Base-by-base conservation (phyloP, 2,888 invertebrate genomes). In the Odontomyia ornata region DNA sequence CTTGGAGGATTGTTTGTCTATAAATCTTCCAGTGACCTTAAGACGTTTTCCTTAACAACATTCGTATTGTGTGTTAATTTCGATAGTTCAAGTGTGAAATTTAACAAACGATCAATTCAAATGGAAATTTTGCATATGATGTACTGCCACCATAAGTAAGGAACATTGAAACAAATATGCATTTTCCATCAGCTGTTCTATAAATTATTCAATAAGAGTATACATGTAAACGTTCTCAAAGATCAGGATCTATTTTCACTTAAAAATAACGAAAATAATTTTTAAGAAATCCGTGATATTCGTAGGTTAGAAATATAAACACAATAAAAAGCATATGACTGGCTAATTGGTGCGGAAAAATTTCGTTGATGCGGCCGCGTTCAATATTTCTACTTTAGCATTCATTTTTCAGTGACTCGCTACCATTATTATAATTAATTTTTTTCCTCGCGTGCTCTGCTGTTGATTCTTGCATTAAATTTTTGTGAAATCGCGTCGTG, bases 291-390 rank as follows among this genome's bases (percentile, higher is more conserved):
- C 4, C 18, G 52, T 4, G 18, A 52, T 52, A 52, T 9, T 9
- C 5, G 36, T 36, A 36, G 5, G 36, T 3, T 36, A 36, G 36
- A 5, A 3, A 36, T 36, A 36, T 36, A 36, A 36, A 36, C 36
- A 36, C 36, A 5, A 36, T 36, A 36, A 3, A 36, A 36, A 5
- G 36, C 30, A 36, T 30, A 5, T 65, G 57, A 56, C 57, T 69
- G 47, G 77, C 75, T 75, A 78, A 78, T 78, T 78, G 75, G 78
- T 76, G 78, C 78, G 77, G 75, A 77, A 78, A 78, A 75, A 75
- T 67, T 75, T 78, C 62, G 60, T 27, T 27, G 43, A 28, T 67
- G 67, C 25, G 57, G 43, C 60, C 25, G 25, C 28, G 25, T 13
- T 62, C 13, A 60, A 36, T 27, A 43, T 52, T 30, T 65, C 11